Evolutionary conservation across 2,113 vertebrate species (phyloP), one percentile per base, ranked within the genome.

Genomic region (Syrrhaptes paradoxus): DNA sequence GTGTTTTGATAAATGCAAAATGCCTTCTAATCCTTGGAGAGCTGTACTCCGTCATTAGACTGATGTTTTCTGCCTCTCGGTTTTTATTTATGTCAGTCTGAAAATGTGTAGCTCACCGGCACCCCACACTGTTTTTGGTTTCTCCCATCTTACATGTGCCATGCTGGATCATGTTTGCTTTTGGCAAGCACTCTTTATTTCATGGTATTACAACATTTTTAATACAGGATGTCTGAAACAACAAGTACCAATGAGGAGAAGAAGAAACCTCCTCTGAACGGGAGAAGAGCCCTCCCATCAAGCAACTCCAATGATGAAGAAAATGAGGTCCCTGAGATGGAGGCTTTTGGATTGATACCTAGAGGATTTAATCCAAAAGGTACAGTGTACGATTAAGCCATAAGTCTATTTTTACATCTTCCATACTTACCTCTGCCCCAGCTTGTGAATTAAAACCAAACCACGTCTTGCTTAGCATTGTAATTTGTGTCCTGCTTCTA

Each of bases 271-370:
- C 96, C 91, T 59, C 95, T 98, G 87, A 98, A 96, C 5, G 99
- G 99, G 36, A 98, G 99, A 72, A 96, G 96, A 52, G 89, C 98
- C 1, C 49, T 94, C 6, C 98, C 99, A 6, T 62, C 73, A 34
- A 98, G 98, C 85, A 97, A 77, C 87, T 98, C 98, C 83, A 99
- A 99, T 81, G 97, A 95, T 2, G 98, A 98, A 17, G 97, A 98
- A 57, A 96, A 97, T 2, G 98, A 98, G 0, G 41, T 99, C 25
- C 98, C 98, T 0, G 98, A 99, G 26, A 93, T 98, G 91, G 99
- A 99, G 89, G 83, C 97, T n/a, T 99, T 98, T 82, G 97, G 96
- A 3, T 3, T 98, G 3, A 57, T 98, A 72, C 99, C 70, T 95
- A 98, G 98, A 97, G 98, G 96, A 12, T 84, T 97, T 97, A 97